Evolutionary conservation across 2,888 invertebrate genomes (phyloP), one percentile per base, ranked within the genome.

Genomic region (Abrostola triplasia): DNA sequence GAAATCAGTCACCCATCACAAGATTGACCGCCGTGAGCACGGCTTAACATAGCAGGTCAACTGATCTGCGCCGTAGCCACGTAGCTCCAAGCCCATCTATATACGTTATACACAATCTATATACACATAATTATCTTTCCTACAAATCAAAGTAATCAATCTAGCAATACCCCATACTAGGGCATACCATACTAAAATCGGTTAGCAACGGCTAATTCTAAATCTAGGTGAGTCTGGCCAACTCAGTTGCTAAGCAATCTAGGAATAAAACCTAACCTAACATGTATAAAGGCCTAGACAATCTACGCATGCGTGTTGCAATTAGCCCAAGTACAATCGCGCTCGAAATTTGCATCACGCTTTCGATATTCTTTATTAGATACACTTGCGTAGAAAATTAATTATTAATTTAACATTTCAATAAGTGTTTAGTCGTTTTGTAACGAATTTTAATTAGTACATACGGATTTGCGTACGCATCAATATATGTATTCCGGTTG

Each of bases 301-400:
- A 44, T 64, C 64, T 58, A 59, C 37, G 60, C 47, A 65, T 59
- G 52, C 52, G 44, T 70, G 61, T 59, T 57, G 79, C 51, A 76
- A 76, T 38, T 65, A 70, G 49, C 61, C 37, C 44, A 9, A n/a
- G 38, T 79, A 76, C 79, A 64, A 53, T 67, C 53, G 24, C 68
- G 49, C n/a, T 42, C 66, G 59, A 40, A 64, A 78, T 66, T 76
- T 57, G 37, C 63, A 70, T 71, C 1, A 24, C 40, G 1, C 36
- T 11, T 40, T 40, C 13, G 41, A 6, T 10, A 63, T 65, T 67
- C 77, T 65, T 77, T 59, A 64, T 44, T 51, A 24, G n/a, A n/a
- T n/a, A 58, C 24, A 42, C 53, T 76, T 79, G 73, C 73, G 59
- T 66, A 59, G 51, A 67, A 76, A 76, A 64, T 59, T 67, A 64